Evolutionary conservation across 2,113 vertebrate species (phyloP), one percentile per base, ranked within the genome.

Genomic region (Callithrix jacchus): DNA sequence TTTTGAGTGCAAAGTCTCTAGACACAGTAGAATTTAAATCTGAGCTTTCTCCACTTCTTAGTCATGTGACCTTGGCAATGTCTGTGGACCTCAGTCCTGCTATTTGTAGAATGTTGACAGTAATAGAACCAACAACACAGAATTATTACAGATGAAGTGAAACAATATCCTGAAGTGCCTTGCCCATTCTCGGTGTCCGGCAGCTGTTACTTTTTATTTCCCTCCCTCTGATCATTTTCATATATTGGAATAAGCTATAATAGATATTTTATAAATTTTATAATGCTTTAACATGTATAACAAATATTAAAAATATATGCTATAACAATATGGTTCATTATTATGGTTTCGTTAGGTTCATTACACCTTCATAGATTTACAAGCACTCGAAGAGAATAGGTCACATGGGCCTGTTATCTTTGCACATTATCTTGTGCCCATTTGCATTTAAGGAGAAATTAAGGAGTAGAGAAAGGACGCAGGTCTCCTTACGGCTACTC

Each of bases 251-350:
- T 74, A 73, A 66, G 18, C 40, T 83, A 47, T 56, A 83, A 45
- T 58, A 40, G 45, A 23, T 4, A 54, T 35, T 89, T 92, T 45
- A 30, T 70, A 87, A 83, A 12, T 76, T 91, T 76, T 52, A 61
- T 25, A 80, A 58, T 61, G 17, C 37, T 90, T 93, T 91, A 95
- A 74, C 27, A 21, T 27, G 13, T 42, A n/a, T n/a, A 87, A 58
- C n/a, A 92, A 95, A 88, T 83, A 68, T 71, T 64, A 71, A 79
- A 90, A 94, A 66, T 82, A 37, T 71, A n/a, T 66, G 21, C 52
- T 81, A 47, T n/a, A 87, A 76, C 88, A 79, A 49, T 84, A 3
- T 71, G 14, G 76, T 52, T 91, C 4, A 30, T 89, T 71, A 49
- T 61, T n/a, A 42, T 80, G 21, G 32, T 37, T 80, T 93, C n/a